Conservation (phyloP, 2,888 invertebrate genomes). For the Suillia variegata region DNA sequence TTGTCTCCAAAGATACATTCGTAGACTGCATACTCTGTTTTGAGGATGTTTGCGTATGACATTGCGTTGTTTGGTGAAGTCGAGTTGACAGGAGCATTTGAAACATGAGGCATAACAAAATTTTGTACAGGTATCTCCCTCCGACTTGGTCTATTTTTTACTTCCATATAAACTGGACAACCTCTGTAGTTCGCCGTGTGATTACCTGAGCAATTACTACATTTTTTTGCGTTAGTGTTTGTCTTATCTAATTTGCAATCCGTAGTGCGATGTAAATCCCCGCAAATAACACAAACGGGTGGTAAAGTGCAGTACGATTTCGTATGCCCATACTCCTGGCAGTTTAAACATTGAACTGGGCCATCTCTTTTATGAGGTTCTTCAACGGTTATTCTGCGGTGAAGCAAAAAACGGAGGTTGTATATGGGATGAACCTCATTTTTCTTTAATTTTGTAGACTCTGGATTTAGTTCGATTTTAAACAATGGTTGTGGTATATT, state of each 20-base stretch:
- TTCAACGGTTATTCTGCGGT: neutral
- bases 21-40: too few species aligned
- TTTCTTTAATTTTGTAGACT: too few species aligned
- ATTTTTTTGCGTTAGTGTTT: too few species aligned
- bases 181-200: neutral
- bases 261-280: neutral
- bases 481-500: neutral
- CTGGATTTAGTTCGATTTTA: neutral
- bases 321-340: constrained; percentile 6
- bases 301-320: constrained; percentile 1
- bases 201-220: neutral
- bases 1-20: neutral
- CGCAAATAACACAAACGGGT: constrained; percentile 3
- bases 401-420: too few species aligned
- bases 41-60: neutral
- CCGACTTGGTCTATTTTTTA: neutral
- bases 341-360: neutral
- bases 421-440: too few species aligned
- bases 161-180: neutral
- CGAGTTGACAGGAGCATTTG: neutral
- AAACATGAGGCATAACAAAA: too few species aligned
- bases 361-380: constrained; percentile 3
- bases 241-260: too few species aligned
- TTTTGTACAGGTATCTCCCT: neutral
- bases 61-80: neutral